These are phyloP conservation scores for Brachionus asplanchnoidis DNA, from an alignment of 1,140 invertebrate genomes.

Conservation along the genomic window DNA sequence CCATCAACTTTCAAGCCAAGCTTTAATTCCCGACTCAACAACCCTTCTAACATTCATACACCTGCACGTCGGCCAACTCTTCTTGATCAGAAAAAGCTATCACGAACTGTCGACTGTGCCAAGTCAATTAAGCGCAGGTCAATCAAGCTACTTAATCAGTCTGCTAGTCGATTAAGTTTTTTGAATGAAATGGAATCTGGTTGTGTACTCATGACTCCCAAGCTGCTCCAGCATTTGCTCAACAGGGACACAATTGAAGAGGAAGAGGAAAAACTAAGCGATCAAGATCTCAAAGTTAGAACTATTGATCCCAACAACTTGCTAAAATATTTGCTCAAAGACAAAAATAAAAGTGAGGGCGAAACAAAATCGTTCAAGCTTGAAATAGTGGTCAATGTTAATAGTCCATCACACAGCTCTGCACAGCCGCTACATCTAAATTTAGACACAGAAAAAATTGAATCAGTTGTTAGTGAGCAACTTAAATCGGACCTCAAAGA, in stretches of 20 bases:
- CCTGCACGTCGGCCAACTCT: not conserved
- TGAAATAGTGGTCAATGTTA: not conserved
- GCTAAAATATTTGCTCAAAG: constrained; percentile 11
- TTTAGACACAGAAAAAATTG: not conserved
- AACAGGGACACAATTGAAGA: not conserved
- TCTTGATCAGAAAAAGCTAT: not conserved
- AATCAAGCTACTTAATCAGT: constrained; percentile 1
- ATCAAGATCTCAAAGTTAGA: constrained; percentile 11
- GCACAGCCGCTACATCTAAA: not conserved
- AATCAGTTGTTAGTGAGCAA: not conserved
- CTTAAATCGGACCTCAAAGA: not conserved
- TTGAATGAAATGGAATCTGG: constrained; percentile 35
- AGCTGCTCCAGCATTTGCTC: not conserved
- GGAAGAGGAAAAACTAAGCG: not conserved
- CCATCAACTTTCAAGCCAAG: not conserved
- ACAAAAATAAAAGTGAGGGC: not conserved
- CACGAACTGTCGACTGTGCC: not conserved
- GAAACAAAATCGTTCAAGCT: not conserved
- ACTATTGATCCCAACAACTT: not conserved
- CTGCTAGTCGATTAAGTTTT: not conserved
- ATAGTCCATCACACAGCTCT: not conserved
- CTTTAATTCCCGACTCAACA: not conserved
- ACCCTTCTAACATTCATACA: not conserved
- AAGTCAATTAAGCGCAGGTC: not conserved
- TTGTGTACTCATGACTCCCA: constrained; percentile 7